phyloP scores from a whole-genome alignment of 2,888 invertebrate genomes.

The Thymelicus sylvestris region DNA sequence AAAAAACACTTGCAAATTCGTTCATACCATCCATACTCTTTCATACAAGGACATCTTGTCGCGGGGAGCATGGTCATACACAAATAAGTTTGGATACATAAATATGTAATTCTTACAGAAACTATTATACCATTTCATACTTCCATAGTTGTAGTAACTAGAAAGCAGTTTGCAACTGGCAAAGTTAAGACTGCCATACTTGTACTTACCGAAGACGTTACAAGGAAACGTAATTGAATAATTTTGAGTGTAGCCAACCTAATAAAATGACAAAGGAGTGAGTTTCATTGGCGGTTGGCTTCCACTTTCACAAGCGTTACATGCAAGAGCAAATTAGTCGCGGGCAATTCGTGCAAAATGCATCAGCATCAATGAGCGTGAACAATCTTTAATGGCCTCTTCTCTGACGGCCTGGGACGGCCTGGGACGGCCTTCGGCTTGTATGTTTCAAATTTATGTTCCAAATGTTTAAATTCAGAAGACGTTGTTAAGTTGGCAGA shows the following conservation, averaged over 20 bases:
- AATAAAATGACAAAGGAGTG: constrained; percentile 17
- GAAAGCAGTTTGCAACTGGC: too few species aligned
- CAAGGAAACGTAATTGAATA: not conserved
- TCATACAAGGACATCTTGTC: too few species aligned
- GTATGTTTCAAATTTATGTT: not conserved
- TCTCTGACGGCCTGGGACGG: constrained; percentile 24
- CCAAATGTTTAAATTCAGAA: constrained; percentile 5
- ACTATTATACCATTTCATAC: too few species aligned
- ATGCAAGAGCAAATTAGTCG: constrained; percentile 41
- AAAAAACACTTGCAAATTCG: too few species aligned
- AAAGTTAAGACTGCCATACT: too few species aligned
- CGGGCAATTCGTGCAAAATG: constrained; percentile 41
- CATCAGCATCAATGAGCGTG: constrained; percentile 42
- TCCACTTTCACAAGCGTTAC: constrained; percentile 42
- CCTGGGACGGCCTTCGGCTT: constrained; percentile 37
- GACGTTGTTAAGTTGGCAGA: not conserved
- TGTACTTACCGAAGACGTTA: too few species aligned
- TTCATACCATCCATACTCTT: too few species aligned
- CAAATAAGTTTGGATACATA: too few species aligned
- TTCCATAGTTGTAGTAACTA: too few species aligned
- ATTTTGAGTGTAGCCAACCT: constrained; percentile 14
- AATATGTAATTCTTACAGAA: too few species aligned
- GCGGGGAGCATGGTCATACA: too few species aligned
- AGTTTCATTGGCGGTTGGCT: constrained; percentile 18
- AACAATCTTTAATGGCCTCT: constrained; percentile 44